Percentiles rank a stretch among this genome's conserved stretches.
phyloP scores from a whole-genome alignment of 2,888 invertebrate genomes.

The Zygaena filipendulae region DNA sequence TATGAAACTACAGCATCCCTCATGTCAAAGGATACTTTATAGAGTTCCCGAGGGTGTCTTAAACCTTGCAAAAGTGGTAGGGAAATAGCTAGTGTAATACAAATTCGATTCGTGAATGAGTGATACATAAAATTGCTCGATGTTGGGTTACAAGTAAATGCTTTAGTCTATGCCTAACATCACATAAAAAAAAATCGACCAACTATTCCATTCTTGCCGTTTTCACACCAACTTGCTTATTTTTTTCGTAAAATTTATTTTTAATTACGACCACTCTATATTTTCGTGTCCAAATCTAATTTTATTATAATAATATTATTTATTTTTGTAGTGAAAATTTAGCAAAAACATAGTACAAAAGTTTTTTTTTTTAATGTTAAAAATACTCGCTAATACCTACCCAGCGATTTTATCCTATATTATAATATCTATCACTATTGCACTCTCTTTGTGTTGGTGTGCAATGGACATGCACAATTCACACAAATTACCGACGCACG shows the following conservation, averaged over 20 bases:
- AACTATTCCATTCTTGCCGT: conserved; percentile 36
- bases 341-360: conserved; percentile 69
- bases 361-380: too few relatives aligned
- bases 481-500: too few relatives aligned
- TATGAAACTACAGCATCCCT: too few relatives aligned
- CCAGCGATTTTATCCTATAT: conserved; percentile 43
- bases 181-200: conserved; percentile 21
- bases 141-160: too few relatives aligned
- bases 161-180: too few relatives aligned
- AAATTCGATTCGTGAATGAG: too few relatives aligned
- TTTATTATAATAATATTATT: conserved; percentile 38
- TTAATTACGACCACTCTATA: conserved; percentile 25
- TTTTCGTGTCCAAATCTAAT: conserved; percentile 59
- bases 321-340: conserved; percentile 67
- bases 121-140: too few relatives aligned
- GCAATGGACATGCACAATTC: conserved; percentile 33
- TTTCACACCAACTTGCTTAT: conserved; percentile 36
- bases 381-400: conserved; percentile 61
- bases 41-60: too few relatives aligned
- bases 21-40: too few relatives aligned
- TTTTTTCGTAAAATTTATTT: too few relatives aligned
- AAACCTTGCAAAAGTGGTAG: too few relatives aligned
- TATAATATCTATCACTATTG: conserved; percentile 59
- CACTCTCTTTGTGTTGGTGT: conserved; percentile 36
- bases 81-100: too few relatives aligned